Percentiles rank a stretch among this genome's conserved stretches.
These are phyloP conservation scores for Spialia ferax DNA, from an alignment of 2,888 invertebrate genomes.

Conservation along the genomic window DNA sequence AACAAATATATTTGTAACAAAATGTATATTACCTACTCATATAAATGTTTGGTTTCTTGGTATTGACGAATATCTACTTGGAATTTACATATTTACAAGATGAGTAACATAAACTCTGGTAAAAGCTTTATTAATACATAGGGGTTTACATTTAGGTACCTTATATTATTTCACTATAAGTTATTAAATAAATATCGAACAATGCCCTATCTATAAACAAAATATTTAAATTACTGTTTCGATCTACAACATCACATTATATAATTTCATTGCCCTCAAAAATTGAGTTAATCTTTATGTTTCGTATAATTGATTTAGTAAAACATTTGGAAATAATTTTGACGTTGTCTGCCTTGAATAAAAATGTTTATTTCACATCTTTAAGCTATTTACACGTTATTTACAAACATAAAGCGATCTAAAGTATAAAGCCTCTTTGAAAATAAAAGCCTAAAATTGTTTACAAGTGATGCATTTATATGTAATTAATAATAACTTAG, in stretches of 20 bases:
- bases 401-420: conserved; percentile 44
- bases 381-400: conserved; percentile 44
- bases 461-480: not conserved
- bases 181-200: conserved; percentile 73
- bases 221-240: conserved; percentile 9
- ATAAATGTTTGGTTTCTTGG: conserved; percentile 85
- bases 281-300: not conserved
- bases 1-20: conserved; percentile 77
- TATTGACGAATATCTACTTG: conserved; percentile 79
- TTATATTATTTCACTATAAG: conserved; percentile 59
- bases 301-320: too few relatives aligned
- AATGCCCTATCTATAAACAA: conserved; percentile 44
- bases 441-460: conserved; percentile 18
- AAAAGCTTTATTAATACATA: conserved; percentile 66
- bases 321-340: not conserved
- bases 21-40: conserved; percentile 79
- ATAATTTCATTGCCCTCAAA: conserved; percentile 12
- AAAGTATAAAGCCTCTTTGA: conserved; percentile 36
- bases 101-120: conserved; percentile 74
- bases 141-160: conserved; percentile 51
- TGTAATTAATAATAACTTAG: not conserved
- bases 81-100: conserved; percentile 85
- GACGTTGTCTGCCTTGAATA: not conserved
- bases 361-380: conserved; percentile 19
- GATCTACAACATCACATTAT: conserved; percentile 17